Conservation (phyloP, 1,140 invertebrate genomes). For the Ceratoteleas bidentatus region DNA sequence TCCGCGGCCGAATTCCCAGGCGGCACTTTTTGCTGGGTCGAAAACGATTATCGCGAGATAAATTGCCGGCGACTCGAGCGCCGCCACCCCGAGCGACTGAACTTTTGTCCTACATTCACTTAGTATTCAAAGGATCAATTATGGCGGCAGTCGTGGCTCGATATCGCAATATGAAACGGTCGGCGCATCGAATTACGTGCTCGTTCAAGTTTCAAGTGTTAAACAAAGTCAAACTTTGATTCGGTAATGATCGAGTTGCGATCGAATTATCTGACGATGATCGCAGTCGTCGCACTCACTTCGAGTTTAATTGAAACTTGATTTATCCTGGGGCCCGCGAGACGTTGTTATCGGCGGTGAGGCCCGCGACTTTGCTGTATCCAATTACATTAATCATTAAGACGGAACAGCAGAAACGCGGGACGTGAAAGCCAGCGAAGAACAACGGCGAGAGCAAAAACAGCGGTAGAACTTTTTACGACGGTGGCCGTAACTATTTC, state of each 20-base stretch:
- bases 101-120: slow-evolving; percentile 45
- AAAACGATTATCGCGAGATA: slow-evolving; percentile 38
- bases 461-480: neutral
- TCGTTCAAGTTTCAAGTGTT: slow-evolving; percentile 35
- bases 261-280: slow-evolving; percentile 35
- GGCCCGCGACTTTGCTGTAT: neutral
- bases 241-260: slow-evolving; percentile 30
- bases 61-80: slow-evolving; percentile 10
- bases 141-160: neutral
- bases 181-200: slow-evolving; percentile 30
- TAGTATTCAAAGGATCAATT: slow-evolving; percentile 37
- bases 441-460: neutral
- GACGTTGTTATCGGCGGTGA: slow-evolving; percentile 18
- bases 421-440: too few relatives aligned
- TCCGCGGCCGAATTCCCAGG: slow-evolving; percentile 12
- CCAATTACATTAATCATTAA: neutral
- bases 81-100: neutral
- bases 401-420: neutral
- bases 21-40: slow-evolving; percentile 13
- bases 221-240: slow-evolving; percentile 51
- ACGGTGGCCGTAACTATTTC: slow-evolving; percentile 10
- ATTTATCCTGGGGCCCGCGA: slow-evolving; percentile 1
- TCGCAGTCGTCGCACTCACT: slow-evolving; percentile 10
- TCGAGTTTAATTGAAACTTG: slow-evolving; percentile 38
- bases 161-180: slow-evolving; percentile 28